Conservation (phyloP, 2,888 invertebrate genomes). For the Erannis defoliaria region DNA sequence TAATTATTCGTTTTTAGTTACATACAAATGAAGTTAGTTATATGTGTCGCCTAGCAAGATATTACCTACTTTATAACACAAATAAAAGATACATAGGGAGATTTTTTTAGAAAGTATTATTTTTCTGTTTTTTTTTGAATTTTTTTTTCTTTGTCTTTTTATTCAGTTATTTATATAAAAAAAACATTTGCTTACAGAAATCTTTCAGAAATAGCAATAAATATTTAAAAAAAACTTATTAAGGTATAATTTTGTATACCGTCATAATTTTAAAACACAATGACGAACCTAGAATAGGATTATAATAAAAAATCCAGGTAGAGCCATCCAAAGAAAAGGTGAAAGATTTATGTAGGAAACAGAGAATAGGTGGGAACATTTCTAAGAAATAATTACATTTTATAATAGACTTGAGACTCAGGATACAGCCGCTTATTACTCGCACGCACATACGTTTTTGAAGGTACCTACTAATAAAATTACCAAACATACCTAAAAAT, state of each 20-base stretch:
- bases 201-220: neutral
- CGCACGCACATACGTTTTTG: too few relatives aligned
- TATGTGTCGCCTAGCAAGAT: too few relatives aligned
- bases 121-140: too few relatives aligned
- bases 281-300: slow-evolving; percentile 10
- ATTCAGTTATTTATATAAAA: neutral
- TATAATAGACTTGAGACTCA: neutral
- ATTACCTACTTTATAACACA: too few relatives aligned
- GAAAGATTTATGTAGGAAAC: slow-evolving; percentile 16
- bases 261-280: neutral
- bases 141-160: too few relatives aligned
- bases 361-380: slow-evolving; percentile 10
- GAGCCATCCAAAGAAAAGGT: slow-evolving; percentile 6
- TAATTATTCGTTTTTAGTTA: neutral
- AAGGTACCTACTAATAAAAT: too few relatives aligned
- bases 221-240: neutral
- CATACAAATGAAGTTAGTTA: neutral
- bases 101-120: too few relatives aligned
- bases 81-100: too few relatives aligned
- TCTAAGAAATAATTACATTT: slow-evolving; percentile 22
- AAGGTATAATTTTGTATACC: neutral
- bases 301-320: slow-evolving; percentile 22
- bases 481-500: too few relatives aligned
- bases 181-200: neutral
- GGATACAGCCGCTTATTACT: neutral